A percentile compares a stretch with the other conserved stretches of the same genome.
phyloP scores from a whole-genome alignment of 2,797 vertebrate genomes.

The Poeciliopsis infans region DNA sequence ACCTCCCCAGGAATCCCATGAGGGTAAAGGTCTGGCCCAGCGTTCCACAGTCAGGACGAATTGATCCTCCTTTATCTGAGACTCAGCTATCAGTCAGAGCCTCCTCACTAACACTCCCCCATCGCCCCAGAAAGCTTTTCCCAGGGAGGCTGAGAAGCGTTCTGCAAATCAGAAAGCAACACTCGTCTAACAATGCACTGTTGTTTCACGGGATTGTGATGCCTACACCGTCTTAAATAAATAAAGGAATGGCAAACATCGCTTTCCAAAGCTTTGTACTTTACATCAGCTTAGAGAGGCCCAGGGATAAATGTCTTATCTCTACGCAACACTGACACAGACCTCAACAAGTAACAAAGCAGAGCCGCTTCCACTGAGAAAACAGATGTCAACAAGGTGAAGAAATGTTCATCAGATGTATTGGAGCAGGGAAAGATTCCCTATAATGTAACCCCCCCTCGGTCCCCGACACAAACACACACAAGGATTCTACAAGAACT shows the following conservation, averaged over 20 bases:
- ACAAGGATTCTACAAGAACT: slow-evolving; percentile 22
- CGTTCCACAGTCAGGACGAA: background rate
- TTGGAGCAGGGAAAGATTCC: background rate
- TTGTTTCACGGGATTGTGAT: slow-evolving; percentile 6
- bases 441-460: background rate
- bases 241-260: background rate
- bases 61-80: background rate
- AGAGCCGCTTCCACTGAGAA: slow-evolving; percentile 9
- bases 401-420: slow-evolving; percentile 18
- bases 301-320: background rate
- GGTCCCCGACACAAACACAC: background rate
- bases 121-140: background rate
- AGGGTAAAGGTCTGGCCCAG: background rate
- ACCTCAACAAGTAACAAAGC: slow-evolving; percentile 11
- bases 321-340: slow-evolving; percentile 1
- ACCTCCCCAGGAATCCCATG: background rate
- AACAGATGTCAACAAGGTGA: slow-evolving; percentile 22
- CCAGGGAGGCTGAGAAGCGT: background rate
- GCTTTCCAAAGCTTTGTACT: background rate
- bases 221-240: slow-evolving; percentile 4
- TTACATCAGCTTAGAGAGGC: background rate
- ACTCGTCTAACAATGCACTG: slow-evolving; percentile 4
- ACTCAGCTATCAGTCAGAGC: background rate
- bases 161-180: background rate
- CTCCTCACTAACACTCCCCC: background rate